phyloP scores from a whole-genome alignment of 2,888 invertebrate species.

The Drosophila monieri region DNA sequence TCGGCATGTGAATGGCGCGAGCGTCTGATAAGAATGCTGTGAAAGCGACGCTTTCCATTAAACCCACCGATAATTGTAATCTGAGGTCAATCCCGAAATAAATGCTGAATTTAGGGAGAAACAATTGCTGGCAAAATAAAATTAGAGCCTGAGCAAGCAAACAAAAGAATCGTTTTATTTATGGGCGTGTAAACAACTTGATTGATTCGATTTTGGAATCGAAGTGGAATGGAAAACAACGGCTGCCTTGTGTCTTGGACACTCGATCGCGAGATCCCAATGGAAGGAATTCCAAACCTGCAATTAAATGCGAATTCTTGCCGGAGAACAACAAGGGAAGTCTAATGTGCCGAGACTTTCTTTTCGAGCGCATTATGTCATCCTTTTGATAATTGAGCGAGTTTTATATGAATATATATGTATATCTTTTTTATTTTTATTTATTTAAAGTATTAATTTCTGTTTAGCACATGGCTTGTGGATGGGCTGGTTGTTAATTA shows the following conservation, averaged over 20 bases:
- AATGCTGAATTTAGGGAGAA: conserved; percentile 1
- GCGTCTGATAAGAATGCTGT: conserved; percentile 55
- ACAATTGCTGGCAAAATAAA: conserved; percentile 32
- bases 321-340: background rate
- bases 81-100: conserved; percentile 14
- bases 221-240: conserved; percentile 21
- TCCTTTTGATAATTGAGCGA: conserved; percentile 5
- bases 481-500: conserved; percentile 1
- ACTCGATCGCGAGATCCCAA: conserved; percentile 33
- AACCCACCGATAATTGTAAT: conserved; percentile 2
- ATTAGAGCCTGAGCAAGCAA: conserved; percentile 38
- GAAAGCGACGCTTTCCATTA: background rate
- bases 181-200: conserved; percentile 56
- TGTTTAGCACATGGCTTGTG: conserved; percentile 15
- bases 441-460: background rate
- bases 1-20: conserved; percentile 68
- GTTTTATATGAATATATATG: background rate
- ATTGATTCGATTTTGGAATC: conserved; percentile 43
- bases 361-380: conserved; percentile 31
- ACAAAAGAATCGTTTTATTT: conserved; percentile 50
- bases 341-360: conserved; percentile 16
- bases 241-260: conserved; percentile 26
- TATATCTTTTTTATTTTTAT: background rate
- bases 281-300: conserved; percentile 11
- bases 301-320: conserved; percentile 12